Evolutionary conservation across 2,888 invertebrate genomes (phyloP), one percentile per base, ranked within the genome.

Genomic region (Plusia festucae): DNA sequence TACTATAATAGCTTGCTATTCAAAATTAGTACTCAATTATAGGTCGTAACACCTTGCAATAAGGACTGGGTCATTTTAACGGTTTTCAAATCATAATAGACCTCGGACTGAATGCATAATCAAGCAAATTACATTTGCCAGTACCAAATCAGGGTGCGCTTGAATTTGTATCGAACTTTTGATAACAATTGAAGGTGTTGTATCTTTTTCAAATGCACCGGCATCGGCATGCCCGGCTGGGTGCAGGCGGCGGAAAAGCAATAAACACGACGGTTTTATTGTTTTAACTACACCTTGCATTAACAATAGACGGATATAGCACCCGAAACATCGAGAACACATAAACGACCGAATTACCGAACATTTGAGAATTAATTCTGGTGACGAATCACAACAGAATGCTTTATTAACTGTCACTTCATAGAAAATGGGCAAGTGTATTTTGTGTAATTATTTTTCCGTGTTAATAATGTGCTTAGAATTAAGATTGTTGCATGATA

Each of bases 301-400:
- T 81, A 83, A 84, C 78, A 85, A 86, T 82, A 68, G 78, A 74
- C 81, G 85, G 87, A 83, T 82, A 81, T 77, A 68, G 22, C 52
- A 44, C 51, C 57, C 51, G 60, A 67, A 34, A 62, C 53, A 24
- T 30, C 56, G 16, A 30, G 69, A 49, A 51, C 72, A 73, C 63
- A 69, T 53, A 75, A 78, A 81, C 70, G 57, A 55, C 27, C 40
- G 64, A 27, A 78, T 81, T 75, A 81, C 22, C 32, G 60, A 53
- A 61, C 65, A 78, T 69, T 70, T 61, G 55, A 24, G 52, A 55
- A 57, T 59, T 58, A 59, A 65, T 55, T 67, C 57, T 58, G 52
- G 51, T 40, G 51, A 61, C 64, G 57, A 64, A 53, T 16, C 20
- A 1, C 52, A 58, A 54, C 53, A 64, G 61, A 71, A 80, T 77